Evolutionary conservation across 2,797 vertebrate genomes (phyloP), one percentile per base, ranked within the genome.

Genomic region (Gorsachius magnificus): DNA sequence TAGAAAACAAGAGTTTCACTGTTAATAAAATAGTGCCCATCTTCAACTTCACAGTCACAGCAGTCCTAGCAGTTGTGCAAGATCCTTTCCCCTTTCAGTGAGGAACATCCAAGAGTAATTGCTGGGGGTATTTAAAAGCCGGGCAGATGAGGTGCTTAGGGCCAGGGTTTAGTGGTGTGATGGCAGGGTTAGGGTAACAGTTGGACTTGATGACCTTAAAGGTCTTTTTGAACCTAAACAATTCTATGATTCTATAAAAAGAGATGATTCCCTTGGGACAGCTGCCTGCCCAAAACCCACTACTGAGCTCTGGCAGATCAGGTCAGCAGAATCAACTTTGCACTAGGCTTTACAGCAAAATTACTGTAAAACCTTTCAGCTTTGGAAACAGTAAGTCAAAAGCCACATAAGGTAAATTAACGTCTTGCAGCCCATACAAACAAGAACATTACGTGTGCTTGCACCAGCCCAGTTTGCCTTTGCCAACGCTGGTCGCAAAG

Each of bases 371-470:
- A 84, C 45, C 45, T 31, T 48, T 36, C 41, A 78, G 31, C 25
- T 94, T 61, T 61, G 20, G 8, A 31, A 89, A 54, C 79, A 80
- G 6, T 0, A 43, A 65, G 56, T 63, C 48, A 71, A 64, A 83
- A 81, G 57, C 10, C 12, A 24, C 38, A 18, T 10, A 54, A 54
- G 35, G 19, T 28, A 84, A 65, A 24, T 13, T 3, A 53, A 45
- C 1, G 1, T 26, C 56, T 45, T n/a, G 29, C 35, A 80, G 75
- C 15, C 68, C 60, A 56, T 7, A 22, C 10, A 79, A 71, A 51
- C 16, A 33, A 36, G 46, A 36, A 14, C 16, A 28, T 20, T 11
- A 8, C 0, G 0, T 54, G 64, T 7, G 8, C 36, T 45, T 16
- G 12, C 31, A 54, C 48, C 48, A 68, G 58, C 25, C 68, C 51